phyloP scores from a whole-genome alignment of 92 coral and sea anemone genomes.

The Galaxea fascicularis region DNA sequence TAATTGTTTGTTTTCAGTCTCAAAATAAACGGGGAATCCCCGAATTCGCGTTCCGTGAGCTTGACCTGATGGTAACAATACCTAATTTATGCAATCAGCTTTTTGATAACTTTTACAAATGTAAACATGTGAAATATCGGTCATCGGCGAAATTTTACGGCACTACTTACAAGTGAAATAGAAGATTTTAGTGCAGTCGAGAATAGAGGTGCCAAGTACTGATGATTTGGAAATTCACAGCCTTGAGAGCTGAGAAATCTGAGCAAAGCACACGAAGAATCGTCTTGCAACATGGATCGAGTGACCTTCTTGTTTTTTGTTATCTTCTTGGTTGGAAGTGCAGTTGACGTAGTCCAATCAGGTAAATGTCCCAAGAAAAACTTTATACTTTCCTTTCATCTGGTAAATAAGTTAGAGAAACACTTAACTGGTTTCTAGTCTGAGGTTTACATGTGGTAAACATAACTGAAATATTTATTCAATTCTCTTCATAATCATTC shows the following conservation, averaged over 20 bases:
- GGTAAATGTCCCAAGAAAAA: background rate
- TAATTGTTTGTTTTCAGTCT: background rate
- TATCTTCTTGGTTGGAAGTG: background rate
- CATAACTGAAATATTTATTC: background rate
- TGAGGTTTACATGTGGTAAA: background rate
- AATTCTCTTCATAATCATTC: no score
- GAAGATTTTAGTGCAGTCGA: background rate
- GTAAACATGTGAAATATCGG: background rate
- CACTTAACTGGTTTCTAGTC: background rate
- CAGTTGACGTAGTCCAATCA: background rate
- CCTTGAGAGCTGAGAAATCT: background rate
- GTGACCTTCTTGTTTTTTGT: background rate
- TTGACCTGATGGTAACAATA: background rate
- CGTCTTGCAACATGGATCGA: background rate
- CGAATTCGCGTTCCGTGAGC: background rate
- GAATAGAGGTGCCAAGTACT: background rate
- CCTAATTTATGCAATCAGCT: background rate
- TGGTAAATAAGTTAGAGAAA: background rate
- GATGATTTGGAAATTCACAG: background rate
- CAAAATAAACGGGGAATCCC: constrained; percentile 11
- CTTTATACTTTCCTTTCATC: background rate
- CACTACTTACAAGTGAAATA: background rate
- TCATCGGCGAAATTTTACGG: background rate
- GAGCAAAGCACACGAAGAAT: background rate
- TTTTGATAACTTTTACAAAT: no score